Percentiles rank a stretch among this genome's conserved stretches.
Conservation (phyloP, 2,888 invertebrate genomes). For the Frankliniella fusca region DNA sequence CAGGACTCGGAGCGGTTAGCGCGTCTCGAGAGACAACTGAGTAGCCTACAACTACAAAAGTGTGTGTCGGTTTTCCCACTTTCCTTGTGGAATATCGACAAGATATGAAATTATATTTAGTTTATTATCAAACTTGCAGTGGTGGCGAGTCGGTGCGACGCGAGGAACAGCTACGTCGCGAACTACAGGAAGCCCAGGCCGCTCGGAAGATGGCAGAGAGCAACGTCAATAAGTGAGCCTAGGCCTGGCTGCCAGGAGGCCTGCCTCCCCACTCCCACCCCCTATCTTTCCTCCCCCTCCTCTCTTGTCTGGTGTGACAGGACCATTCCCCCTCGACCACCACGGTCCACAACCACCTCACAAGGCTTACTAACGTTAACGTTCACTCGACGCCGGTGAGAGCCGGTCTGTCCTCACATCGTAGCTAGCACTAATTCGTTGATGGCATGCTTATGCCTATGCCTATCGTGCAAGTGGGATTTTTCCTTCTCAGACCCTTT, state of each 20-base stretch:
- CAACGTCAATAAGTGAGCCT: slow-evolving; percentile 13
- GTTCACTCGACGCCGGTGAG: too few relatives aligned
- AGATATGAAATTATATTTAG: not conserved
- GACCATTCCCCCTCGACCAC: too few relatives aligned
- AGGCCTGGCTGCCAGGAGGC: not conserved
- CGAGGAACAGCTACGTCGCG: not conserved
- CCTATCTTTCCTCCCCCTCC: too few relatives aligned
- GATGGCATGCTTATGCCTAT: too few relatives aligned
- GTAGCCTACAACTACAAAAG: not conserved
- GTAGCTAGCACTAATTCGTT: too few relatives aligned
- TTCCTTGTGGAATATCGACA: not conserved
- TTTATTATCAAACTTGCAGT: not conserved
- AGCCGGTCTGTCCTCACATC: too few relatives aligned
- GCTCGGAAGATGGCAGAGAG: slow-evolving; percentile 9
- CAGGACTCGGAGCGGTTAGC: not conserved
- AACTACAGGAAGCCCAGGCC: not conserved
- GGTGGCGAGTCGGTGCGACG: not conserved
- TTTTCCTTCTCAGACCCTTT: too few relatives aligned
- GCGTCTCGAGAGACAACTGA: slow-evolving; percentile 7
- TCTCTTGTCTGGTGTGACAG: not conserved
- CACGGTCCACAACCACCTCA: too few relatives aligned
- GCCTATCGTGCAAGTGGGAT: too few relatives aligned
- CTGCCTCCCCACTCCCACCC: not conserved
- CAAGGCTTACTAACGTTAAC: too few relatives aligned
- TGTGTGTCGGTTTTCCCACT: not conserved